Percentiles rank a stretch among this genome's conserved stretches.
phyloP scores from a whole-genome alignment of 2,888 invertebrate species.

The Chymomyza procnemis region DNA sequence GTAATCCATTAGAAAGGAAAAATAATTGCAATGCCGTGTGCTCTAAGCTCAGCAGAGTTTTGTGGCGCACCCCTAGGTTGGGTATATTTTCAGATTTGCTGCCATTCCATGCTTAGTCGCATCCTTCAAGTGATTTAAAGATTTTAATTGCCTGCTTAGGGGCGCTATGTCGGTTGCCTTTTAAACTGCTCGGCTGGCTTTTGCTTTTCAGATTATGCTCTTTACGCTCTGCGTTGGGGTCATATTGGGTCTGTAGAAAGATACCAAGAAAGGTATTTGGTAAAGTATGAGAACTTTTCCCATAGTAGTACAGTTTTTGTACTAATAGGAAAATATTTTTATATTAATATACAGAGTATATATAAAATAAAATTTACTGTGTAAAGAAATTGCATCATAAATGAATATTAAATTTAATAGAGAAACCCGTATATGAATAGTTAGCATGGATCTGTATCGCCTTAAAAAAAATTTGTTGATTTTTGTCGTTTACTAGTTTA shows the following conservation, averaged over 20 bases:
- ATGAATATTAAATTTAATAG: too few relatives aligned
- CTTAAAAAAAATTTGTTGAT: too few relatives aligned
- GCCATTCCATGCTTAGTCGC: not conserved
- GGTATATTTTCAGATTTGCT: not conserved
- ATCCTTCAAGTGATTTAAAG: slow-evolving; percentile 14
- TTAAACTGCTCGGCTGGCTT: not conserved
- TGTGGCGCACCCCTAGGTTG: not conserved
- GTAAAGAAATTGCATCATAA: too few relatives aligned
- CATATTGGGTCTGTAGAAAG: not conserved
- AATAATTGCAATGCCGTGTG: slow-evolving; percentile 22
- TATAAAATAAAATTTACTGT: too few relatives aligned
- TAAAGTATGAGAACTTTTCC: too few relatives aligned
- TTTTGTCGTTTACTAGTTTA: too few relatives aligned
- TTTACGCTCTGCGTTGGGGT: not conserved
- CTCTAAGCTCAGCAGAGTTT: not conserved
- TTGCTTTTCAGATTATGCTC: not conserved
- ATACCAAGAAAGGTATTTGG: too few relatives aligned
- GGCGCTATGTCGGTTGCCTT: not conserved
- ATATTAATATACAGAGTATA: too few relatives aligned
- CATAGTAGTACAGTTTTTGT: too few relatives aligned
- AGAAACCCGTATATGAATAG: too few relatives aligned
- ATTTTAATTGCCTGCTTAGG: slow-evolving; percentile 20
- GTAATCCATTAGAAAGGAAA: slow-evolving; percentile 30
- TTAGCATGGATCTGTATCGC: too few relatives aligned
- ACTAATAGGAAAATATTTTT: too few relatives aligned